Conservation (phyloP, 2,797 vertebrate species). For the Amphiprion clarkii region DNA sequence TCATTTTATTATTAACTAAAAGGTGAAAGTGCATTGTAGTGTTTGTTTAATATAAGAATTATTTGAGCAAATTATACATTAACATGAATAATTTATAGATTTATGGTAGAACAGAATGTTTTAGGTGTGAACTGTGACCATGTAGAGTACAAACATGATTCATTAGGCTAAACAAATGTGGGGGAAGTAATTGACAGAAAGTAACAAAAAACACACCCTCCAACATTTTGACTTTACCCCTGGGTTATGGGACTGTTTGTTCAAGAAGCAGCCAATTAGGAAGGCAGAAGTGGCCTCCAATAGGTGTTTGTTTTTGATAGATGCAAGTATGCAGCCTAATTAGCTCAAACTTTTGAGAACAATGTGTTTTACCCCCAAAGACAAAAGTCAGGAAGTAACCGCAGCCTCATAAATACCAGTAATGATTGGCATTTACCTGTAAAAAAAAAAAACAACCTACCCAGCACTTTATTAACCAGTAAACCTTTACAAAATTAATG, state of each 20-base stretch:
- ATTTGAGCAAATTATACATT: background rate
- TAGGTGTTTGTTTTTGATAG: constrained; percentile 52
- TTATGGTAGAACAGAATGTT: background rate
- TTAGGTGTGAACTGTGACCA: constrained; percentile 4
- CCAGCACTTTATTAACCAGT: too few relatives aligned
- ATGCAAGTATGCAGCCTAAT: constrained; percentile 34
- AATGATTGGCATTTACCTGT: background rate
- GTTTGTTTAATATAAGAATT: background rate
- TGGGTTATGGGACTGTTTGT: constrained; percentile 45
- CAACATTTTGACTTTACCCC: constrained; percentile 2
- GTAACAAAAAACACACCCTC: background rate
- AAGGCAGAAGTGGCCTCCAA: constrained; percentile 18
- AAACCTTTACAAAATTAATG: too few relatives aligned
- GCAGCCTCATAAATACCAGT: constrained; percentile 2
- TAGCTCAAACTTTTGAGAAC: constrained; percentile 43
- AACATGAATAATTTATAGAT: constrained; percentile 4
- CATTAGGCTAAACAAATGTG: constrained; percentile 24
- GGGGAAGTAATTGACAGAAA: constrained; percentile 16
- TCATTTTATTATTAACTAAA: too few relatives aligned
- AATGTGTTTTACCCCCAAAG: background rate
- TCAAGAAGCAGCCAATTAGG: constrained; percentile 52
- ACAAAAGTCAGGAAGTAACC: background rate
- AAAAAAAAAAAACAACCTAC: background rate
- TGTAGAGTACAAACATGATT: constrained; percentile 27
- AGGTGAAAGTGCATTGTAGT: too few relatives aligned